Evolutionary conservation across 1,140 invertebrate genomes (phyloP), one percentile per base, ranked within the genome.

Genomic region (Drosophila neocordata): DNA sequence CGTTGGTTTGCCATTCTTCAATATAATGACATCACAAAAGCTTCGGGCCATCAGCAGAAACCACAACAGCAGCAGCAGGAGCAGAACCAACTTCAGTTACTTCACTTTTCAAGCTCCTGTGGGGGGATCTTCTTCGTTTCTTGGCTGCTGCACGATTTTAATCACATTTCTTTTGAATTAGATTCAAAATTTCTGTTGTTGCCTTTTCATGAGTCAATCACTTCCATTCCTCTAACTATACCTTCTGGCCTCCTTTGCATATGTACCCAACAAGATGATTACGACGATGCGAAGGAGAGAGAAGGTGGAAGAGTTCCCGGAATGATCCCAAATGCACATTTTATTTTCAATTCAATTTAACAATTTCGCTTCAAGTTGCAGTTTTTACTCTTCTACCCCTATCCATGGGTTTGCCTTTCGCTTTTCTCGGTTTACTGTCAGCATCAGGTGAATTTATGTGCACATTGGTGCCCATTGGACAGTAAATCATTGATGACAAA

Each of bases 21-120:
- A 88, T 88, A 88, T 88, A 88, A 88, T 88, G 83, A 88, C 84
- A 88, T 88, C 83, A 88, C 83, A 88, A 88, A 87, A 88, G 83
- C 76, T 65, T 70, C 53, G 62, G 55, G 69, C 52, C 69, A 76
- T 68, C 79, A 72, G 65, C 66, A 66, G 68, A 65, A 74, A 74
- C 68, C 63, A 70, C 69, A 48, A 48, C 15, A 18, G 13, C 59
- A 37, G 34, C 34, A 37, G 1, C 35, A 15, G 44, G 44, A 37
- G 24, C n/a, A 53, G 56, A 31, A 24, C 15, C n/a, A 53, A 51
- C 57, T 44, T 18, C 59, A 48, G 48, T 22, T 48, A 34, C 27
- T 48, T 57, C 51, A 65, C 58, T 63, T 70, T 48, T 52, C 37
- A 59, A 55, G 41, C 60, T 24, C 35, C 34, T 38, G 41, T 34